Base-by-base conservation (phyloP, 2,888 invertebrate species). In the Parochlus steinenii region DNA sequence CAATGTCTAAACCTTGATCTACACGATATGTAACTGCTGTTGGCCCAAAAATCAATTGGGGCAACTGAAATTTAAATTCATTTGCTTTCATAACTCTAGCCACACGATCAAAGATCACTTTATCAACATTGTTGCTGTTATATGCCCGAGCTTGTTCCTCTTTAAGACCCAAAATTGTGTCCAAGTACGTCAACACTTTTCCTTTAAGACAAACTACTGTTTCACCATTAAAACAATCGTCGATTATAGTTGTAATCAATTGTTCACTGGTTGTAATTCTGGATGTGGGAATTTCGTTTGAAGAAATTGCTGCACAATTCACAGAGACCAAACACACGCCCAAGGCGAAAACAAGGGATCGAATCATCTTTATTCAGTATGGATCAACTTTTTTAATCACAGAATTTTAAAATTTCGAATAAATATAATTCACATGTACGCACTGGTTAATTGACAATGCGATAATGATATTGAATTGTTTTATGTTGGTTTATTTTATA, bases 131-230 rank as follows among this genome's bases (percentile, higher is more conserved):
- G 33, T 64, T 57, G 38, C 66, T 65, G 44, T 71, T 60, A 41
- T 71, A 62, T 40, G 69, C 68, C 43, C 74, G 65, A 28, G 68
- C 65, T 34, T 68, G 64, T 46, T 74, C 71, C 37, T 67, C 65
- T 38, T 62, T 58, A 23, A 73, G 62, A 46, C 74, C 74, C 40
- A 76, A 56, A 38, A 75, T 63, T 25, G 70, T 72, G 55, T 82
- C 80, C 61, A 85, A 62, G 58, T 74, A 82, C 37, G 67, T 69
- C 19, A 85, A 62, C 47, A 82, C 76, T 60, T 79, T 76, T 55
- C 70, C 69, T 61, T 81, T 81, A 45, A 82, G 66, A 49, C 82
- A 83, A 53, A 71, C 68, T 54, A 79, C 74, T 6, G 71, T 69
- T 40, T 70, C 67, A 31, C 67, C 65, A 45, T 65, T 64, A 51